Conservation (phyloP, 2,797 vertebrate species). For the Bradypodion ventrale region DNA sequence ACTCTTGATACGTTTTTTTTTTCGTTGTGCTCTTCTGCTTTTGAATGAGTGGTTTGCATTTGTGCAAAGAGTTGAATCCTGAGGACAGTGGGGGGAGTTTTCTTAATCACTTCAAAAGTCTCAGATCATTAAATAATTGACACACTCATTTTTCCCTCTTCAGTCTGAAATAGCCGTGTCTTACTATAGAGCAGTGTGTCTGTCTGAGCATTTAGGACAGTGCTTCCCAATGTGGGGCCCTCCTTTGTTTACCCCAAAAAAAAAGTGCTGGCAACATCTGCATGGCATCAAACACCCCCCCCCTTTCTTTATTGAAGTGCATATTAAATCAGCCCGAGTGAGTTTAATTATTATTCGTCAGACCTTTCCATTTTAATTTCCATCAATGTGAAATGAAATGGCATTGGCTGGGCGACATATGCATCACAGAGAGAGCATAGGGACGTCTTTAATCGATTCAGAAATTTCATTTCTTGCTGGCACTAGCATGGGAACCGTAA, state of each 20-base stretch:
- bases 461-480: conserved; percentile 9
- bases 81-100: neutral
- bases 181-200: too few species aligned
- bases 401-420: neutral
- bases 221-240: too few species aligned
- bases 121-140: neutral
- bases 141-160: neutral
- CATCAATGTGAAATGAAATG: conserved; percentile 40
- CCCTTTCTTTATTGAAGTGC: conserved; percentile 13
- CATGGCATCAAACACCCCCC: conserved; percentile 20
- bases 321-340: conserved; percentile 49
- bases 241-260: conserved; percentile 1
- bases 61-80: neutral
- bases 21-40: neutral
- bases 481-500: conserved; percentile 2
- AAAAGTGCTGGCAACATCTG: conserved; percentile 39
- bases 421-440: too few species aligned
- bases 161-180: neutral
- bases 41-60: neutral
- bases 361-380: conserved; percentile 63
- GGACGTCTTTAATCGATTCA: neutral
- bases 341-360: conserved; percentile 53
- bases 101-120: neutral
- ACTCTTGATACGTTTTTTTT: neutral
- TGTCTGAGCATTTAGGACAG: too few species aligned